Evolutionary conservation across 2,888 invertebrate genomes (phyloP), one percentile per base, ranked within the genome.

Genomic region (Clanis bilineata): DNA sequence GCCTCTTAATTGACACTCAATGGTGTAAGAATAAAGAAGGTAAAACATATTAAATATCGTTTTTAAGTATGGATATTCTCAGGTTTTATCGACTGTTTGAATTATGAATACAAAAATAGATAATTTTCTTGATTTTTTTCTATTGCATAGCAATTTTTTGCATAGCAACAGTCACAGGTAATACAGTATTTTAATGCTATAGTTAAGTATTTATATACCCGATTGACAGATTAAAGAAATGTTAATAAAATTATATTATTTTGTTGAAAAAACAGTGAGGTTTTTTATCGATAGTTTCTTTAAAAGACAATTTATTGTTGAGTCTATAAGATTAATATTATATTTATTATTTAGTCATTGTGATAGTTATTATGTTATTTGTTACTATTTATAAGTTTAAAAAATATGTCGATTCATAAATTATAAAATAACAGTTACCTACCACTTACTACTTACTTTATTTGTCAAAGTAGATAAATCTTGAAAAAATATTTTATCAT

Each of bases 341-440:
- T 28, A 5, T 36, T 18, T n/a, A 21, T 45, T 2, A 61, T 63
- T 61, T 57, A 32, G 60, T 10, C 54, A 63, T 70, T 71, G 71
- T 77, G 68, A 71, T 71, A 68, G 57, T 58, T 58, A 62, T 67
- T 58, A 57, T 66, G 54, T 66, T 65, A 45, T 36, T 28, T 36
- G 9, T 45, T 36, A 44, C 9, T 22, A 22, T 32, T 32, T 36
- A 15, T 23, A 9, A 7, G 1, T 36, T 12, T n/a, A 22, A n/a
- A 12, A 7, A 15, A 12, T 57, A 10, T 51, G 9, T 28, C 25
- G 1, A 1, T 28, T 9, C 18, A 51, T 18, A 51, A 9, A 15
- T 41, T 15, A 18, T 12, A 41, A 5, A 6, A 18, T 18, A 41
- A 9, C 15, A 5, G 15, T 15, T 15, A 15, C 39, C 5, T 7